Evolutionary conservation across 2,113 vertebrate species (phyloP).

Genomic region (Crocuta crocuta): DNA sequence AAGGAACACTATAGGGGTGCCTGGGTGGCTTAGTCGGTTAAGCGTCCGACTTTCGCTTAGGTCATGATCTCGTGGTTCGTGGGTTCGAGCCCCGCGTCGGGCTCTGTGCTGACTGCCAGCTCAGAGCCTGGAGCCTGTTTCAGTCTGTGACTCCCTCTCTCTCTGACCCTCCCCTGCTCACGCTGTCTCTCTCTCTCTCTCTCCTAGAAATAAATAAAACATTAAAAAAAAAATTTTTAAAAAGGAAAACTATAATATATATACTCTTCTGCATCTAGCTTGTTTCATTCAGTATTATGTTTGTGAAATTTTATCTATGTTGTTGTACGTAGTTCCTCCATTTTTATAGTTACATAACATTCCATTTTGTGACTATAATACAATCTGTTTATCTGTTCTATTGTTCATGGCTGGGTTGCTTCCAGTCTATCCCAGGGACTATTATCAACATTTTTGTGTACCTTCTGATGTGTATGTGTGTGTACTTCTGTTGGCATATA

Average conservation of each 20-base stretch:
- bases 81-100: too few species aligned
- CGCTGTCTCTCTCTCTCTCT: too few species aligned
- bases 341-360: not conserved
- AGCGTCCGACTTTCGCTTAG: too few species aligned
- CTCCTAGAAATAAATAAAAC: too few species aligned
- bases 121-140: too few species aligned
- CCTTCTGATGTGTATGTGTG: not conserved
- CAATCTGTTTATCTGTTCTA: not conserved
- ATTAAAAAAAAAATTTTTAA: too few species aligned
- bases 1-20: not conserved
- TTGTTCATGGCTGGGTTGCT: not conserved
- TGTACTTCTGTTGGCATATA: not conserved
- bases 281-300: not conserved
- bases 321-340: not conserved
- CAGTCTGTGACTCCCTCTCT: too few species aligned
- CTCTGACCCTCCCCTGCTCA: too few species aligned
- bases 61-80: too few species aligned
- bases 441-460: constrained; percentile 41
- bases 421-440: not conserved
- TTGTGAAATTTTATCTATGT: not conserved
- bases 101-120: too few species aligned
- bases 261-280: not conserved
- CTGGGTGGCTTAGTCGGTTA: too few species aligned
- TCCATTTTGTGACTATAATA: not conserved
- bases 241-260: not conserved